Conservation (phyloP, 2,113 vertebrate species). For the Sphyrna mokarran region DNA sequence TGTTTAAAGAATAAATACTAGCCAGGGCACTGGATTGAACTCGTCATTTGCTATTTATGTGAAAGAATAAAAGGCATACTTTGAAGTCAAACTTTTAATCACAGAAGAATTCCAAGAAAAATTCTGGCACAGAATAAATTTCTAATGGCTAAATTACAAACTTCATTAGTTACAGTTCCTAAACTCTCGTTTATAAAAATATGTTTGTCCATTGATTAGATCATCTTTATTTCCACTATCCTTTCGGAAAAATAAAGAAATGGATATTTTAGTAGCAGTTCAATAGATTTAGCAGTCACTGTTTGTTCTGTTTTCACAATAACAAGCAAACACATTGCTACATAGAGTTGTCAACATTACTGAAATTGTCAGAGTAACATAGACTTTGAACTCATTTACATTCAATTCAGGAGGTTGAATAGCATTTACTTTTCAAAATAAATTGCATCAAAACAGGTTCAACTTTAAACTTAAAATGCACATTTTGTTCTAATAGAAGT, state of each 20-base stretch:
- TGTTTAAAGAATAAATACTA: not conserved
- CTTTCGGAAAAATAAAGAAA: not conserved
- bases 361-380: not conserved
- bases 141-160: not conserved
- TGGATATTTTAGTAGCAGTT: not conserved
- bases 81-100: not conserved
- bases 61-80: not conserved
- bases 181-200: not conserved
- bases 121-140: not conserved
- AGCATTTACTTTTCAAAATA: not conserved
- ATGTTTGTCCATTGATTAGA: not conserved
- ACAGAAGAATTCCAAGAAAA: not conserved
- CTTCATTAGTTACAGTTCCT: not conserved
- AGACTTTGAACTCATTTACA: slow-evolving; percentile 31
- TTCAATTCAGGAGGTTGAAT: slow-evolving; percentile 7
- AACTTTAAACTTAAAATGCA: slow-evolving; percentile 15
- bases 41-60: not conserved
- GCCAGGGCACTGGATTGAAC: not conserved
- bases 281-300: not conserved
- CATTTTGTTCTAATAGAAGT: not conserved
- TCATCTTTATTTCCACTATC: not conserved
- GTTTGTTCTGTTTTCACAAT: slow-evolving; percentile 6
- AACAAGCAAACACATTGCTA: slow-evolving; percentile 15
- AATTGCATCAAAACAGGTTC: not conserved
- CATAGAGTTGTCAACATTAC: not conserved